phyloP scores from a whole-genome alignment of 35 echinoderm and acorn worm genomes.

The Apostichopus californicus region DNA sequence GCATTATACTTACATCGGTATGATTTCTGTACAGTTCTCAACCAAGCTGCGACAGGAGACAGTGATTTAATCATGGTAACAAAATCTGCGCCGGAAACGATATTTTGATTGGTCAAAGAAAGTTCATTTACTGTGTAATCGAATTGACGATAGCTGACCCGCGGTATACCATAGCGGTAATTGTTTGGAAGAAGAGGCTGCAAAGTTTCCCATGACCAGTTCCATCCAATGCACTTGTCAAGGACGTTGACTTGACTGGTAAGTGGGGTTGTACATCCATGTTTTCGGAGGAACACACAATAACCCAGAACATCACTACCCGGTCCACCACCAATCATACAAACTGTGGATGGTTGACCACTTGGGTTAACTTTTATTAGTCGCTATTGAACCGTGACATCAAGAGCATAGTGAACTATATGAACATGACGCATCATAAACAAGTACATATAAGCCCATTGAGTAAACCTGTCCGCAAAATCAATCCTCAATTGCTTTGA shows the following conservation, averaged over 20 bases:
- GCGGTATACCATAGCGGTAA: background rate
- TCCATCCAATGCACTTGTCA: slow-evolving; percentile 24
- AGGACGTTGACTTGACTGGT: background rate
- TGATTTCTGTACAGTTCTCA: background rate
- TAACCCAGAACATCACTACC: slow-evolving; percentile 7
- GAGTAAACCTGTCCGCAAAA: background rate
- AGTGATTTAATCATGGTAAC: slow-evolving; percentile 11
- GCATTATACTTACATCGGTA: background rate
- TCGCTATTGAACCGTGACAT: background rate
- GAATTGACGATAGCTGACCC: background rate
- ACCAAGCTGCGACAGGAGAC: slow-evolving; percentile 6
- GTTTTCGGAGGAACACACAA: background rate
- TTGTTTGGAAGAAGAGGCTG: background rate
- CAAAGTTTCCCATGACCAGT: background rate
- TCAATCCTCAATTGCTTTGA: background rate
- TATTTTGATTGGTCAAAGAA: background rate
- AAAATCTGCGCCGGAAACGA: background rate
- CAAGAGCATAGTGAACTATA: background rate
- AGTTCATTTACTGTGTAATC: background rate
- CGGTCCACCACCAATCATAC: slow-evolving; percentile 36
- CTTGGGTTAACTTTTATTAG: background rate
- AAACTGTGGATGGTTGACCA: background rate
- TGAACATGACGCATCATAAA: slow-evolving; percentile 3
- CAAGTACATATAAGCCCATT: slow-evolving; percentile 34
- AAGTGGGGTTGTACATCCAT: background rate